Evolutionary conservation across 2,888 invertebrate species (phyloP).

Genomic region (Urechis unicinctus): DNA sequence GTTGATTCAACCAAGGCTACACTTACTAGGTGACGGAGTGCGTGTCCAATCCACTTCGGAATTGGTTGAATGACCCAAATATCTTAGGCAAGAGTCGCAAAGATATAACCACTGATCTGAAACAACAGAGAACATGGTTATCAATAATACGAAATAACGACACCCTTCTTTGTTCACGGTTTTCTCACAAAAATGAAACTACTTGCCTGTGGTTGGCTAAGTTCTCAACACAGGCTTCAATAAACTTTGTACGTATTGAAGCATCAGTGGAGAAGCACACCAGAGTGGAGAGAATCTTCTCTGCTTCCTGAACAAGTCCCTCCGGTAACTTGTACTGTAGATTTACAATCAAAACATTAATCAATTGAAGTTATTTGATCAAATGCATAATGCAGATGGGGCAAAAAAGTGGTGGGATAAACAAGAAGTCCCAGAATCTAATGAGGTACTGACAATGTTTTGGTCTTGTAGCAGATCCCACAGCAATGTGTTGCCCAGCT

Average conservation of each 20-base stretch:
- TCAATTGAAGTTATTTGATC: too few species aligned
- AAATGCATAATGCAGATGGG: not conserved
- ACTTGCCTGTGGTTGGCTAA: slow-evolving; percentile 71
- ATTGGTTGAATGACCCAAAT: slow-evolving; percentile 80
- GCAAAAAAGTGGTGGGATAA: not conserved
- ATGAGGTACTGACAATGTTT: slow-evolving; percentile 30
- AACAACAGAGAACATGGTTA: slow-evolving; percentile 6
- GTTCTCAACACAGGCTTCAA: slow-evolving; percentile 88
- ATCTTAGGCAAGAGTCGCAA: slow-evolving; percentile 81
- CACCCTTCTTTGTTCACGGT: too few species aligned
- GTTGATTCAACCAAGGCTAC: too few species aligned
- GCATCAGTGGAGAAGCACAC: slow-evolving; percentile 86
- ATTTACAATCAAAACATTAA: not conserved
- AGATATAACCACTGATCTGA: slow-evolving; percentile 80
- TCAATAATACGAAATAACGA: too few species aligned
- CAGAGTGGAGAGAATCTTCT: slow-evolving; percentile 82
- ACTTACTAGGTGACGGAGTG: slow-evolving; percentile 71
- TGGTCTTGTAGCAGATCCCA: slow-evolving; percentile 88
- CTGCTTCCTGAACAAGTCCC: slow-evolving; percentile 85
- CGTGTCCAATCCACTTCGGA: slow-evolving; percentile 68
- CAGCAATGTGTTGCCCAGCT: slow-evolving; percentile 82
- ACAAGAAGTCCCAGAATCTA: not conserved
- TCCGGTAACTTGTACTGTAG: slow-evolving; percentile 61
- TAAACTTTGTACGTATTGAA: slow-evolving; percentile 84
- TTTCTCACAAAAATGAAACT: not conserved